Conservation (phyloP, 2,888 invertebrate genomes). For the Ophonus ardosiacus region DNA sequence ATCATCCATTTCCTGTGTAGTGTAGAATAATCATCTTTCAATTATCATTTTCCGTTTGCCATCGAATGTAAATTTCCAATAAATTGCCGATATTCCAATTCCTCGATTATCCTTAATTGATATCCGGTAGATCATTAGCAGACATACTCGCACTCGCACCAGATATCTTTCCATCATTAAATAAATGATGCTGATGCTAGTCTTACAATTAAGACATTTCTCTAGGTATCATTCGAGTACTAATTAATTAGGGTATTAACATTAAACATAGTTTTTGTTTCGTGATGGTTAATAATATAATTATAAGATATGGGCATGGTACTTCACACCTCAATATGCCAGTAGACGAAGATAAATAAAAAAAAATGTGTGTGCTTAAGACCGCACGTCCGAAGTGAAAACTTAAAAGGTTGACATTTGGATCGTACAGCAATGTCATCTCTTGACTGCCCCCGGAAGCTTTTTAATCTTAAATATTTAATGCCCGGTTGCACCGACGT, state of each 20-base stretch:
- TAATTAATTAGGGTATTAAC: not conserved
- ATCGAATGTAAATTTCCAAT: slow-evolving; percentile 2
- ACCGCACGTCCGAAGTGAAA: no score
- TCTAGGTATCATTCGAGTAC: not conserved
- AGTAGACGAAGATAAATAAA: no score
- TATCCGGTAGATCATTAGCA: slow-evolving; percentile 8
- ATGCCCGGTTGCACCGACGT: no score
- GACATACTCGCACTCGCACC: not conserved
- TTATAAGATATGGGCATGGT: not conserved
- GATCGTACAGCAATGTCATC: no score
- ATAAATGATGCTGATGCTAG: not conserved
- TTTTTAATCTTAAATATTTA: no score
- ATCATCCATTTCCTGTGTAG: not conserved
- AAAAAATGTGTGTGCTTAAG: no score
- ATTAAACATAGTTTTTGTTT: not conserved
- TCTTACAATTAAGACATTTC: not conserved
- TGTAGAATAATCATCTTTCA: slow-evolving; percentile 1
- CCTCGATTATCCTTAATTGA: slow-evolving; percentile 21
- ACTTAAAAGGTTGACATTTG: no score
- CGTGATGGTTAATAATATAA: not conserved
- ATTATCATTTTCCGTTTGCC: slow-evolving; percentile 37
- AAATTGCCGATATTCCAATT: slow-evolving; percentile 20
- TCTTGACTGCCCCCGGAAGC: no score
- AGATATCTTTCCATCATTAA: not conserved
- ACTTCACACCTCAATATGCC: not conserved